phyloP scores from a whole-genome alignment of 2,888 invertebrate genomes.

The Hemithea aestivaria region DNA sequence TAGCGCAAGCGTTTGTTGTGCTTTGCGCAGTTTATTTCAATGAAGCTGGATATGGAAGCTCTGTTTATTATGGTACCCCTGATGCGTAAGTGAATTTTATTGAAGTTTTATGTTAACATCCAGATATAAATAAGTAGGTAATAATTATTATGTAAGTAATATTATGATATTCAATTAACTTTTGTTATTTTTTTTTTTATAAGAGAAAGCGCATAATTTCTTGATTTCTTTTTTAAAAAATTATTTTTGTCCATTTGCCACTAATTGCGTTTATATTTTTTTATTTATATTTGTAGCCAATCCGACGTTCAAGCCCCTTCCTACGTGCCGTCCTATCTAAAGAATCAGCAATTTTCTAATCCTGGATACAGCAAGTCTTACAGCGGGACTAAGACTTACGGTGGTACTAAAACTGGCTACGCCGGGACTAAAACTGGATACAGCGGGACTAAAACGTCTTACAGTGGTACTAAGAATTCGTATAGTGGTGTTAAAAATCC shows the following conservation, averaged over 20 bases:
- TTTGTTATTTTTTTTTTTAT: no score
- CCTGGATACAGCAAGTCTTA: constrained; percentile 26
- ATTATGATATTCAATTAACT: no score
- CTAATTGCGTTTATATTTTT: no score
- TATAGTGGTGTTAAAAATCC: constrained; percentile 33
- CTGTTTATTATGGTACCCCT: constrained; percentile 25
- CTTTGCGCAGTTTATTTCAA: constrained; percentile 43
- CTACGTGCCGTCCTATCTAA: constrained; percentile 54
- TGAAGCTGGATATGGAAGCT: constrained; percentile 50
- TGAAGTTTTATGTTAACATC: no score
- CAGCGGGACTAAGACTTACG: constrained; percentile 30
- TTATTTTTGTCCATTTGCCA: no score
- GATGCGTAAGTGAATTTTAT: constrained; percentile 43
- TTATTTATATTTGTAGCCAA: constrained; percentile 45
- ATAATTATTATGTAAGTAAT: no score
- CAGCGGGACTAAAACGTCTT: constrained; percentile 35
- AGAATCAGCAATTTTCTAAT: constrained; percentile 35
- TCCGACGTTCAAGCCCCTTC: constrained; percentile 63
- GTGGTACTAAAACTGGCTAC: constrained; percentile 29
- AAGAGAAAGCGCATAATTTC: no score
- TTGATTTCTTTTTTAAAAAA: no score
- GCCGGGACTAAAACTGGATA: constrained; percentile 21
- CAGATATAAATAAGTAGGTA: no score
- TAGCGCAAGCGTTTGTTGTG: constrained; percentile 44
- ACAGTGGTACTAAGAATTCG: constrained; percentile 32